phyloP scores from a whole-genome alignment of 2,113 vertebrate species.

The Kobus ellipsiprymnus region DNA sequence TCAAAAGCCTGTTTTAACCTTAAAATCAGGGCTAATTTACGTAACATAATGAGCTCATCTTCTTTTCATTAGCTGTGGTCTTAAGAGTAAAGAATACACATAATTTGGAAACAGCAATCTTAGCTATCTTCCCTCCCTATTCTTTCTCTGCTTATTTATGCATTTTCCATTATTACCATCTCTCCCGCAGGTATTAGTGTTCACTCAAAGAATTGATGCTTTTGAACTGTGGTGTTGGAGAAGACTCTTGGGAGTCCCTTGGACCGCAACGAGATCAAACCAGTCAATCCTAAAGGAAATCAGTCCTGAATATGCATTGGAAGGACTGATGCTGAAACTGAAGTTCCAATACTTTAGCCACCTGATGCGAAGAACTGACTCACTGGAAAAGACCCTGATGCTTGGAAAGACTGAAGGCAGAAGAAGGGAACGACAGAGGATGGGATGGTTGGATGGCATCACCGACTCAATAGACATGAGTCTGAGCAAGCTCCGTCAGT shows the following conservation, averaged over 20 bases:
- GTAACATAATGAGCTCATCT: not conserved
- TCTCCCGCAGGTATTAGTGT: not conserved
- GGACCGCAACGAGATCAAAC: rapidly evolving
- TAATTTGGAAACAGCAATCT: not conserved
- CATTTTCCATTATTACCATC: not conserved
- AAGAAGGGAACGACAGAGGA: not conserved
- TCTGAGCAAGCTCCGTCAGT: not conserved
- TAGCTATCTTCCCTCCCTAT: not conserved
- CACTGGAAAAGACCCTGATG: not conserved
- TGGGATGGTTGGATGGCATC: not conserved
- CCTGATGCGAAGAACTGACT: not conserved
- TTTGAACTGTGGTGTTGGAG: not conserved
- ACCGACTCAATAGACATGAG: not conserved
- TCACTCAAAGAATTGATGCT: not conserved
- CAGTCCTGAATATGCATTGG: not conserved
- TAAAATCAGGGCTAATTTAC: not conserved
- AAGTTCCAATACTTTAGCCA: not conserved
- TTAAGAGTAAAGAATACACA: not conserved
- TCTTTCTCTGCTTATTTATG: not conserved
- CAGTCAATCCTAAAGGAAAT: not conserved
- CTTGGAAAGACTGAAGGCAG: not conserved
- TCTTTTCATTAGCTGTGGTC: not conserved
- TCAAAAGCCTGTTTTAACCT: not conserved
- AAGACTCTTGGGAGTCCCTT: not conserved
- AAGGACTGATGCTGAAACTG: not conserved